Conservation (phyloP, 2,888 invertebrate genomes). For the Philopedon plagiatum region DNA sequence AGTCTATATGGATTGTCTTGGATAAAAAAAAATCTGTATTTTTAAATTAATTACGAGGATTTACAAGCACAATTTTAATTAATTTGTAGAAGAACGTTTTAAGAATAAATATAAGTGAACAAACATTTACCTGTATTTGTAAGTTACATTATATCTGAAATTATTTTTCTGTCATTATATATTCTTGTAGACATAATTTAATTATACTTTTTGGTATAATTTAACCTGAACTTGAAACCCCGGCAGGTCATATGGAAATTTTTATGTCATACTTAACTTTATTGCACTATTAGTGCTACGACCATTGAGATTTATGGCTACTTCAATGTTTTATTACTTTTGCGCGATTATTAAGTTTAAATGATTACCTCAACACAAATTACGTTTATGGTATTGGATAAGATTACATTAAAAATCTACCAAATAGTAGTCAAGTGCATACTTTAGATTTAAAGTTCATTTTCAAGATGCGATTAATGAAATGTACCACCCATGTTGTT, state of each 20-base stretch:
- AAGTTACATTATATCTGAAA: too few relatives aligned
- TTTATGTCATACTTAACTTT: conserved; percentile 36
- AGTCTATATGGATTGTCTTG: too few relatives aligned
- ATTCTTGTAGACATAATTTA: conserved; percentile 6
- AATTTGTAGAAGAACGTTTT: too few relatives aligned
- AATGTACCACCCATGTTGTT: conserved; percentile 53
- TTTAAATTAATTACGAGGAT: too few relatives aligned
- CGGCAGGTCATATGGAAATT: conserved; percentile 13
- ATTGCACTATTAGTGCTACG: conserved; percentile 26
- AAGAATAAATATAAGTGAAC: too few relatives aligned
- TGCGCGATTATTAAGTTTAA: conserved; percentile 55
- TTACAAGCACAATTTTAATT: too few relatives aligned
- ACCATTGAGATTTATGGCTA: conserved; percentile 35
- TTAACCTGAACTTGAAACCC: conserved; percentile 26
- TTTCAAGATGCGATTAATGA: conserved; percentile 40
- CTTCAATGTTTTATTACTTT: conserved; percentile 53
- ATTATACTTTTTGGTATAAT: conserved; percentile 11
- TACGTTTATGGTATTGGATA: conserved; percentile 57
- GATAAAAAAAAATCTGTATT: too few relatives aligned
- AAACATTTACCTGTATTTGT: too few relatives aligned
- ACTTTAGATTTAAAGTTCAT: conserved; percentile 48
- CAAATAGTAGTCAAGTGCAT: conserved; percentile 55
- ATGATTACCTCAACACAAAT: conserved; percentile 58
- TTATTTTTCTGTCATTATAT: too few relatives aligned
- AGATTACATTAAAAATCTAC: conserved; percentile 55